Evolutionary conservation across 2,113 vertebrate species (phyloP).

Genomic region (Ellobius talpinus): DNA sequence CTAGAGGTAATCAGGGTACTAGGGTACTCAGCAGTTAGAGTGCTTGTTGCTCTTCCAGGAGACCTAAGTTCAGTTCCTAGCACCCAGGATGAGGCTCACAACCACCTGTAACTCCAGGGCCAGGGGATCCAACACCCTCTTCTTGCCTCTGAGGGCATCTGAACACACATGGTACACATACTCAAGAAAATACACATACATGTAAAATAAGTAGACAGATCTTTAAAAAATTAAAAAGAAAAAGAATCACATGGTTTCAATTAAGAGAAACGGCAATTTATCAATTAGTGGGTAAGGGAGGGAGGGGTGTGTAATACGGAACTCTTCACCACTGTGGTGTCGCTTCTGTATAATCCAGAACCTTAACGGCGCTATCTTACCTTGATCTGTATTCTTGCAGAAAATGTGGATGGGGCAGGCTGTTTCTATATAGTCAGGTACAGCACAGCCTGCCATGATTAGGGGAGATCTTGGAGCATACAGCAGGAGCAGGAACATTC

Average conservation of each 20-base stretch:
- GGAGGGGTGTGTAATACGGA: slow-evolving; percentile 79
- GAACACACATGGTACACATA: background rate
- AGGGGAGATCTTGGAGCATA: slow-evolving; percentile 88
- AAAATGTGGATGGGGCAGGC: slow-evolving; percentile 94
- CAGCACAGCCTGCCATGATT: slow-evolving; percentile 93
- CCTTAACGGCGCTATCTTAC: slow-evolving; percentile 84
- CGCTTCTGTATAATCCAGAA: slow-evolving; percentile 89
- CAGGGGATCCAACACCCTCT: background rate
- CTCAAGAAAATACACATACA: background rate
- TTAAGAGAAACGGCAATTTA: slow-evolving; percentile 94
- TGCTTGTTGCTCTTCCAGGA: background rate
- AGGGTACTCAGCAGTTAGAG: background rate
- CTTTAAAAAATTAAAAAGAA: slow-evolving; percentile 63
- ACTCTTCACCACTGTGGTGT: slow-evolving; percentile 91
- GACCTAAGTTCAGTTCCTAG: background rate
- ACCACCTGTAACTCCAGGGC: background rate
- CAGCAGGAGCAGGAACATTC: slow-evolving; percentile 92
- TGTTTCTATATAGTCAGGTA: slow-evolving; percentile 94
- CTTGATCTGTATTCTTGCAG: slow-evolving; percentile 85
- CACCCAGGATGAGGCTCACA: background rate
- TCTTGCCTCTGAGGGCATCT: background rate
- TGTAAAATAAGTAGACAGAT: background rate
- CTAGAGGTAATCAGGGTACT: no score
- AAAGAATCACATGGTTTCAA: slow-evolving; percentile 94
- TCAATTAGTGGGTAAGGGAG: slow-evolving; percentile 94